Base-by-base conservation (phyloP, 2,797 vertebrate species). In the Leontocebus nigricollis region DNA sequence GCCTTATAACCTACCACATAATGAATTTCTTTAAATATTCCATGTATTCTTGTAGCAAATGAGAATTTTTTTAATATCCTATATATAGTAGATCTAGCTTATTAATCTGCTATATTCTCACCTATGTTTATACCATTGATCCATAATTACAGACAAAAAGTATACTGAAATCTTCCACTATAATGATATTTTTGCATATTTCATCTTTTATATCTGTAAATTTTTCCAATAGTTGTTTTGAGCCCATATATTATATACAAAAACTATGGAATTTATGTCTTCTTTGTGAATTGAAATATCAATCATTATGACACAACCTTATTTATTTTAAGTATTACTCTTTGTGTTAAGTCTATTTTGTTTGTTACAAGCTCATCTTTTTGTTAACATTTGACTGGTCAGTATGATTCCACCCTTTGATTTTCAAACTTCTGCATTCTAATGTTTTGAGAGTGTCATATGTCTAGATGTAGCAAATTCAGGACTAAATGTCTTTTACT, bases 21-120 rank as follows among this genome's bases (percentile, higher is more conserved):
- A 88, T 81, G 12, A 75, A 14, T 88, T 96, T 94, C n/a, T 70
- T 93, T 89, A 79, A 92, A 64, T 79, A 92, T 57, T 15, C 20
- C 39, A 59, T 67, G 27, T 76, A 44, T 89, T 81, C 46, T 93
- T 82, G 22, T 94, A 41, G 26, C n/a, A 93, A 76, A 90, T 48
- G 10, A 88, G 57, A 88, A 75, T 64, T 52, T 67, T 89, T 81
- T 87, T 79, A 88, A 10, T 77, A 22, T 41, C 22, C 24, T 80
- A 44, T 48, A 39, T 92, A 82, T 73, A 61, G 82, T 94, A 96
- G 17, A 55, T 77, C 10, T 88, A 57, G 3, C 5, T 80, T 90
- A 3, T 70, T 87, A 67, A 8, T 61, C 10, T 79, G 24, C n/a
- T 72, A 7, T 73, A 52, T 83, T 93, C 57, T 67, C 36, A 93